These are phyloP conservation scores for Synergus japonicus DNA, from an alignment of 2,888 invertebrate species.

Conservation along the genomic window DNA sequence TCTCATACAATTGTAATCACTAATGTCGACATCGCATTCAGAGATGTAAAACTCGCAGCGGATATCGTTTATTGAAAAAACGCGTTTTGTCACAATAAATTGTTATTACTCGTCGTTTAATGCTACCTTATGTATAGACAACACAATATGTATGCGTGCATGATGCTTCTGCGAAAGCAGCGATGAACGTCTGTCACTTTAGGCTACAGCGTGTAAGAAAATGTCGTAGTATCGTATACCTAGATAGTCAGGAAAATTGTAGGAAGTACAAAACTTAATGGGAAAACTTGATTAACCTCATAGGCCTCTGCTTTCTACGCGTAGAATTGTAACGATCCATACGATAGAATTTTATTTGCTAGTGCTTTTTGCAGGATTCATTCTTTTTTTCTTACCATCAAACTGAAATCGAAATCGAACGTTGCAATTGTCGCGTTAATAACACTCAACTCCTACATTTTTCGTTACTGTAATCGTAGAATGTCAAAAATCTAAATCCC, in stretches of 20 bases:
- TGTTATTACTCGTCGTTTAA: conserved; percentile 34
- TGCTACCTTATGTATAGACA: conserved; percentile 34
- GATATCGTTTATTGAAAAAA: background rate
- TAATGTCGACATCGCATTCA: conserved; percentile 11
- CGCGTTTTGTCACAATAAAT: conserved; percentile 35
- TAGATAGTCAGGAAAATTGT: conserved; percentile 29
- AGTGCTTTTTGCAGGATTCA: background rate
- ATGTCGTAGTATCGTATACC: conserved; percentile 28
- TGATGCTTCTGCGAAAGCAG: conserved; percentile 25
- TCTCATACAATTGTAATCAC: conserved; percentile 16
- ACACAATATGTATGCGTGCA: conserved; percentile 34
- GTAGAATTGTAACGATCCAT: background rate
- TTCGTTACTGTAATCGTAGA: background rate
- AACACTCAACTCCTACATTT: background rate
- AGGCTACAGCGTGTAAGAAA: conserved; percentile 37
- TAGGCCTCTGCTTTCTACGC: background rate
- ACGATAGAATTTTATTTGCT: background rate
- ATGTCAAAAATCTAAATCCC: background rate
- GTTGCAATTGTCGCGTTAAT: background rate
- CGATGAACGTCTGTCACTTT: conserved; percentile 29
- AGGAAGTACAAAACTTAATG: conserved; percentile 31
- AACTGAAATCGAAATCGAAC: conserved; percentile 11
- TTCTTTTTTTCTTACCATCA: background rate
- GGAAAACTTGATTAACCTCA: conserved; percentile 1
- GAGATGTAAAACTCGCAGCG: background rate